Percentiles rank a stretch among this genome's conserved stretches.
phyloP scores from a whole-genome alignment of 1,140 invertebrate species.

The Ceratosolen solmsi region DNA sequence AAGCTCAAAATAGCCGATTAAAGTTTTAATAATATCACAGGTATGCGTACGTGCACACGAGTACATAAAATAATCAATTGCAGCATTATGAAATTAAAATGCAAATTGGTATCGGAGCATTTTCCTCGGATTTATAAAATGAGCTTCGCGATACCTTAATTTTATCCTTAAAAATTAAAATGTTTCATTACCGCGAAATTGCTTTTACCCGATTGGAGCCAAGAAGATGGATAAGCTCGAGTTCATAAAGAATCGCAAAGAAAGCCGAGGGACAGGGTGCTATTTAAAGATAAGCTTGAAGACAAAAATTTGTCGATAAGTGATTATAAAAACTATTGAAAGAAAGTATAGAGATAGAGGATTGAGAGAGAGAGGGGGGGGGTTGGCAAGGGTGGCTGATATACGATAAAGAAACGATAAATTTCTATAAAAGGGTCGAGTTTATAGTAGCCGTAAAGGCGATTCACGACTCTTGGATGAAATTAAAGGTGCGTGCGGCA shows the following conservation, averaged over 20 bases:
- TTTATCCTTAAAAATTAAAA: too few species aligned
- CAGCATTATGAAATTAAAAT: too few species aligned
- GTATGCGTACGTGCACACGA: too few species aligned
- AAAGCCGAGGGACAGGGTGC: not conserved
- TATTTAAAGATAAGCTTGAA: not conserved
- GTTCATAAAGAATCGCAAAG: not conserved
- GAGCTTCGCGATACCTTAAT: too few species aligned
- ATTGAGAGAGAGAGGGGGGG: not conserved
- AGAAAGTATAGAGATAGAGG: not conserved
- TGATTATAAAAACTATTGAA: not conserved
- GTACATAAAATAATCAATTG: too few species aligned
- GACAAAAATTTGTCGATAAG: conserved; percentile 4
- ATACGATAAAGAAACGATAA: not conserved
- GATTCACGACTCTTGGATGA: conserved; percentile 31
- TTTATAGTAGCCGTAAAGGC: conserved; percentile 38
- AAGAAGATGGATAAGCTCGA: not conserved
- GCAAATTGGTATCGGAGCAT: too few species aligned
- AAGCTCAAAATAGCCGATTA: too few species aligned
- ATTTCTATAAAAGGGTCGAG: conserved; percentile 9
- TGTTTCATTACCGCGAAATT: not conserved
- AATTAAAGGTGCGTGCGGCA: conserved; percentile 19
- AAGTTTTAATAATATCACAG: too few species aligned
- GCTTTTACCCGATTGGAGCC: not conserved
- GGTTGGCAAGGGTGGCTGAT: too few species aligned
- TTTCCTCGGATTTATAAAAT: too few species aligned